Conservation (phyloP, 2,888 invertebrate species). For the Trissolcus japonicus region DNA sequence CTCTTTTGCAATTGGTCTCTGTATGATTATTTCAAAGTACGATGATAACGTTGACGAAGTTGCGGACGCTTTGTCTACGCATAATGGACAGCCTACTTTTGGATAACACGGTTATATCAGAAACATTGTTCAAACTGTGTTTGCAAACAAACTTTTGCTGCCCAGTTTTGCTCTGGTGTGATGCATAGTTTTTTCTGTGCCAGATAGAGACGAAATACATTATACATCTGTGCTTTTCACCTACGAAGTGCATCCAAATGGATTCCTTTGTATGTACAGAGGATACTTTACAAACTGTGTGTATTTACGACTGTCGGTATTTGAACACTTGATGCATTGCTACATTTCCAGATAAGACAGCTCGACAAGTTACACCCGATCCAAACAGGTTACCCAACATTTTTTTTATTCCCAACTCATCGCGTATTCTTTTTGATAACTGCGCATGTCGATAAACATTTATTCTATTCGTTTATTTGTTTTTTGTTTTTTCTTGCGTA, state of each 20-base stretch:
- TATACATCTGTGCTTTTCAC: slow-evolving; percentile 56
- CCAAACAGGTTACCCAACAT: slow-evolving; percentile 33
- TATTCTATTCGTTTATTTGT: no score
- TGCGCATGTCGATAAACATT: neutral
- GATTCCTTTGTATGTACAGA: slow-evolving; percentile 48
- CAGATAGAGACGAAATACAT: slow-evolving; percentile 51
- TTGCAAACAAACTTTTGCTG: slow-evolving; percentile 57
- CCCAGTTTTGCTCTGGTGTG: slow-evolving; percentile 24
- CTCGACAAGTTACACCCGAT: slow-evolving; percentile 41
- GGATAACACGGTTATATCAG: slow-evolving; percentile 25
- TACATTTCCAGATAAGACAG: slow-evolving; percentile 51
- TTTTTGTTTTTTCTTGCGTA: no score
- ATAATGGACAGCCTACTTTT: slow-evolving; percentile 38
- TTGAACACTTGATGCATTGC: slow-evolving; percentile 58
- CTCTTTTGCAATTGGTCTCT: slow-evolving; percentile 9
- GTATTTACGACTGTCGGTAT: slow-evolving; percentile 55
- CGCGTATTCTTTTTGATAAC: slow-evolving; percentile 45
- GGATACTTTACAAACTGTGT: slow-evolving; percentile 49
- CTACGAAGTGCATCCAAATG: slow-evolving; percentile 48
- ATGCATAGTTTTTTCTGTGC: slow-evolving; percentile 49
- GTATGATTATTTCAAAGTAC: slow-evolving; percentile 33
- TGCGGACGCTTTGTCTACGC: slow-evolving; percentile 29
- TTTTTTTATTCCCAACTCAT: slow-evolving; percentile 38
- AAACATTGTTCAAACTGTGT: slow-evolving; percentile 48
- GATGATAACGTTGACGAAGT: slow-evolving; percentile 36